Base-by-base conservation (phyloP, 2,797 vertebrate species). In the Macrochelys suwanniensis region DNA sequence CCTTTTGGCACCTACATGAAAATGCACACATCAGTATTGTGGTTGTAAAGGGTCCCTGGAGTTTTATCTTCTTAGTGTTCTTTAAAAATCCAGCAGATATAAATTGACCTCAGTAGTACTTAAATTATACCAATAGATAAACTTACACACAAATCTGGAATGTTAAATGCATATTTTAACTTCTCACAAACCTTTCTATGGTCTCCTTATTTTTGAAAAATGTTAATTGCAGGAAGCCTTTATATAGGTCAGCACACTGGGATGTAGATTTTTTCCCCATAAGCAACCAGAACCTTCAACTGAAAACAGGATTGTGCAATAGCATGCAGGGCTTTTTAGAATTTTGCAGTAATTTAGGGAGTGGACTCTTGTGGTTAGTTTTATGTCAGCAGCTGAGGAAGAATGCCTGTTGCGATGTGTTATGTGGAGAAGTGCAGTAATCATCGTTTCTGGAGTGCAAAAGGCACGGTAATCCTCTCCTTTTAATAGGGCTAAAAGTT, bases 1-100 rank as follows among this genome's bases (percentile, higher is more conserved):
- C 80, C 50, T 94, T 84, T 74, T 91, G 85, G 19, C 11, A 49
- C 90, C 88, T 94, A 5, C 53, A 65, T 79, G 12, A 84, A 91
- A 89, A 93, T 61, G 42, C 21, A 5, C 85, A 53, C 88, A 87
- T 83, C 50, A 61, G 16, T 92, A 3, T 82, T 88, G 71, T 85
- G 82, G 28, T 90, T 96, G 90, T 84, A 86, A 88, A 89, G 59
- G 61, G 42, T n/a, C 59, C 47, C 42, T 92, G 89, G 78, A 93
- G 68, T 87, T 87, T 45, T 78, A 2, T 68, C 28, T 94, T 95
- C n/a, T 93, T 90, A 54, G 28, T 49, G 26, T 49, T 77, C 45
- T 47, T 47, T 47, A 47, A 54, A 84, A 94, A 84, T 5, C 47
- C 10, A 57, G 25, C 57, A 10, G 47, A 61, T 56, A 37, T 91